These are phyloP conservation scores for Campoletis raptor DNA, from an alignment of 2,888 invertebrate species.

Conservation along the genomic window DNA sequence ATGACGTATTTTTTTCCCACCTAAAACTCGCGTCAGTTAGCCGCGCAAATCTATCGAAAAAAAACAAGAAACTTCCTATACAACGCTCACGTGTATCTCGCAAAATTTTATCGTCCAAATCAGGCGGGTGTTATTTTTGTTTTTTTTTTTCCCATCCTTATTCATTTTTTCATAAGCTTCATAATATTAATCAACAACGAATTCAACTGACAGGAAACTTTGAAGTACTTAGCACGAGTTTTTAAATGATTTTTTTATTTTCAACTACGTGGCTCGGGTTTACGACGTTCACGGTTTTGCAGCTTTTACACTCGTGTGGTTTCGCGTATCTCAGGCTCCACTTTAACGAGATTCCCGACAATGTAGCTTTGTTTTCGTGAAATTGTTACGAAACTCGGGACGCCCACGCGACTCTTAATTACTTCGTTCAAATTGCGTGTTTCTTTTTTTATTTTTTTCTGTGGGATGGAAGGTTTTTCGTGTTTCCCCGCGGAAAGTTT, in stretches of 20 bases:
- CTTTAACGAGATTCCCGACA: not conserved
- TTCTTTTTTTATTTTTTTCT: slow-evolving; percentile 49
- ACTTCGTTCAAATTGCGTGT: slow-evolving; percentile 18
- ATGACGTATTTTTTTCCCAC: slow-evolving; percentile 20
- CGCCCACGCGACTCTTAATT: slow-evolving; percentile 25
- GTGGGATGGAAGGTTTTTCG: slow-evolving; percentile 5
- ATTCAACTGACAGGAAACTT: not conserved
- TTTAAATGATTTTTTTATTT: not conserved
- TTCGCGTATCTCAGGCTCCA: slow-evolving; percentile 13
- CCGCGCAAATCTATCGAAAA: slow-evolving; percentile 23
- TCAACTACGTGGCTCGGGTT: not conserved
- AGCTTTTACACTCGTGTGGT: slow-evolving; percentile 4
- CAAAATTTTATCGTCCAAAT: not conserved
- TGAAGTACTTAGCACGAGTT: not conserved
- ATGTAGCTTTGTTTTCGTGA: slow-evolving; percentile 25
- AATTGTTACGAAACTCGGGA: slow-evolving; percentile 14
- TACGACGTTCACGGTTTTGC: slow-evolving; percentile 17
- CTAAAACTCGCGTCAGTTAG: slow-evolving; percentile 9
- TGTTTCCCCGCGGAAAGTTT: not conserved
- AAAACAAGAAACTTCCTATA: not conserved
- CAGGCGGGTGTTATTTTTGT: not conserved
- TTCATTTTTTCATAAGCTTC: not conserved
- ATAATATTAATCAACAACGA: not conserved
- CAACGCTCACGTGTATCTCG: not conserved
- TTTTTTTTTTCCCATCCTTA: not conserved